Evolutionary conservation across 2,113 vertebrate genomes (phyloP), one percentile per base, ranked within the genome.

Genomic region (Dunckerocampus dactyliophorus): DNA sequence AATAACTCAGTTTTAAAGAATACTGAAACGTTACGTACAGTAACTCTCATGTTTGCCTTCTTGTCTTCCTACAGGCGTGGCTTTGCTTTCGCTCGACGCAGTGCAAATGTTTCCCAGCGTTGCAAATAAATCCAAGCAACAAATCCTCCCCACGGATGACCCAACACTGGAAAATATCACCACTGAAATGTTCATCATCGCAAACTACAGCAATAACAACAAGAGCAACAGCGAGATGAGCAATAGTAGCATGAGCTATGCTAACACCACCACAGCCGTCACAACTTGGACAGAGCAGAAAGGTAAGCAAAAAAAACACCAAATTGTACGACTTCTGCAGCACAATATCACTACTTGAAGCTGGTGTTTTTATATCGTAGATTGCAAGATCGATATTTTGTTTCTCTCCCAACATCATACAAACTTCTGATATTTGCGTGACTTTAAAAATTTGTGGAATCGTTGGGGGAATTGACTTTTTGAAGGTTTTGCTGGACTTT

Each of bases 21-120:
- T 37, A 37, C 9, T 37, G 34, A n/a, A n/a, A n/a, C n/a, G n/a
- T n/a, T 37, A 37, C 4, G 5, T 11, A 2, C 9, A 7, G 11
- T 9, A 11, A 12, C 37, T 11, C 11, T 39, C 37, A 39, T 8
- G 10, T 39, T 39, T 39, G 10, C 37, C 1, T 39, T 43, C n/a
- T 61, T 63, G n/a, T 1, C 65, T 48, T 65, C 8, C 19, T 51
- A 12, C 56, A 83, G 85, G 72, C 63, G 43, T 82, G 14, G 6
- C 67, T 43, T 20, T 67, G 37, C 31, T 59, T 11, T 58, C 55
- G 6, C 21, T 54, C 21, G 16, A 13, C 15, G 14, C 12, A 19
- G 0, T 6, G 0, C 8, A 53, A 0, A 1, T 3, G 17, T 0
- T 63, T 45, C 6, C 4, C 6, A 11, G n/a, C 14, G 2, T 7